These are phyloP conservation scores for Megathymus violae DNA, from an alignment of 1,140 invertebrate species.

Conservation along the genomic window DNA sequence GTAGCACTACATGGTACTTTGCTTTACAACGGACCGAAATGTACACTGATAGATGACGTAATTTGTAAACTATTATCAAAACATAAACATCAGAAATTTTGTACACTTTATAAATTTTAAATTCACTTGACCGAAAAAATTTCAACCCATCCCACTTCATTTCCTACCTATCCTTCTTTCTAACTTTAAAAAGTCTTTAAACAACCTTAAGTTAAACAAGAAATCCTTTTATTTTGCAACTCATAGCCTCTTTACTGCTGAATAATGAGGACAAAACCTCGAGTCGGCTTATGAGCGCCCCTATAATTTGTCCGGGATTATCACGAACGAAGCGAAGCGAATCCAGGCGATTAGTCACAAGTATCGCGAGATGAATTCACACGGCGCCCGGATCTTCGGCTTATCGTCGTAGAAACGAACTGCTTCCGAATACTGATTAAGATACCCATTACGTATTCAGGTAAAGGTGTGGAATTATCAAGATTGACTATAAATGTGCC, in stretches of 20 bases:
- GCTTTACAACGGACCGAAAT: no score
- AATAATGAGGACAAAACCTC: constrained; percentile 71
- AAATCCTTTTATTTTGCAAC: constrained; percentile 29
- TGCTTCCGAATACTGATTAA: constrained; percentile 70
- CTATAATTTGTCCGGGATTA: constrained; percentile 79
- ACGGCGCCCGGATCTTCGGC: constrained; percentile 58
- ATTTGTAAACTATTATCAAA: no score
- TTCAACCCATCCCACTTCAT: no score
- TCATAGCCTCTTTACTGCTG: constrained; percentile 49
- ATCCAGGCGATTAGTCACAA: constrained; percentile 80
- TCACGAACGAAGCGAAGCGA: constrained; percentile 66
- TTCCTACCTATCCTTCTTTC: constrained; percentile 6
- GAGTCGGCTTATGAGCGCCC: constrained; percentile 62
- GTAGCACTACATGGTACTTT: no score
- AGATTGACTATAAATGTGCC: constrained; percentile 58
- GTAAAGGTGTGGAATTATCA: constrained; percentile 68
- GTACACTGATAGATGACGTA: no score
- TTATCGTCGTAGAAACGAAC: constrained; percentile 68
- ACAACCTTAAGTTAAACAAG: constrained; percentile 27
- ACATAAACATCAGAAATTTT: no score
- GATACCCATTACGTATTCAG: constrained; percentile 69
- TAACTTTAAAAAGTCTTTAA: constrained; percentile 37
- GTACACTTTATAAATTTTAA: no score
- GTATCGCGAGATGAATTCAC: constrained; percentile 71
- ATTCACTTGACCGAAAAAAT: not conserved